Evolutionary conservation across 2,888 invertebrate genomes (phyloP), one percentile per base, ranked within the genome.

Genomic region (Augochlorella aurata): DNA sequence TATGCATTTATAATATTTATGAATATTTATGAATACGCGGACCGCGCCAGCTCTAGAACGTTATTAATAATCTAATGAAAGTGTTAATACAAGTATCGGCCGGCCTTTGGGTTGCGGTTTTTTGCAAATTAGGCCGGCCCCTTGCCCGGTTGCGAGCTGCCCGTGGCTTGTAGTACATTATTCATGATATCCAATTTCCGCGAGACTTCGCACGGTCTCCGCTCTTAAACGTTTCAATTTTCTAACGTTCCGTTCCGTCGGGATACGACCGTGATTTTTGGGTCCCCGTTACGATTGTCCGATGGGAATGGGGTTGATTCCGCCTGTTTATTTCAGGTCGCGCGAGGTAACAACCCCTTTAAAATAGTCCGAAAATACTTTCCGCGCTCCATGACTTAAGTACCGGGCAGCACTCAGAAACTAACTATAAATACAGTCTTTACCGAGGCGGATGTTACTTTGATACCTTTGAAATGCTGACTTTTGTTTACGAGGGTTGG

Each of bases 341-440:
- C 61, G 58, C 71, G 9, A 68, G 47, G 74, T 81, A 74, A 71
- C 79, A 74, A 67, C 79, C 81, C 74, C 79, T 81, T 74, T 38
- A 81, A 79, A 81, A 81, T 79, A 79, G 61, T 74, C 81, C 79
- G 61, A 67, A 79, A 81, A 81, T 81, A 81, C 79, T 79, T 81
- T 52, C 74, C 74, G 79, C 79, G 74, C 74, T 67, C 81, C 47
- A 70, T 79, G 70, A 81, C 81, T 81, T 81, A 78, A 81, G 73
- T 81, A 81, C 81, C 79, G 74, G 61, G 74, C 70, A 74, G 79
- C 81, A 74, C 81, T 81, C 79, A 74, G 81, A 74, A 81, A 74
- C 79, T 58, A 74, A 79, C 81, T 81, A 81, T 81, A 81, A 81
- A 81, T 81, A 81, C 66, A 70, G 79, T 52, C 79, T 74, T 79